A percentile compares a stretch with the other conserved stretches of the same genome.
Conservation (phyloP, 1,140 invertebrate species). For the Bombus superbus region DNA sequence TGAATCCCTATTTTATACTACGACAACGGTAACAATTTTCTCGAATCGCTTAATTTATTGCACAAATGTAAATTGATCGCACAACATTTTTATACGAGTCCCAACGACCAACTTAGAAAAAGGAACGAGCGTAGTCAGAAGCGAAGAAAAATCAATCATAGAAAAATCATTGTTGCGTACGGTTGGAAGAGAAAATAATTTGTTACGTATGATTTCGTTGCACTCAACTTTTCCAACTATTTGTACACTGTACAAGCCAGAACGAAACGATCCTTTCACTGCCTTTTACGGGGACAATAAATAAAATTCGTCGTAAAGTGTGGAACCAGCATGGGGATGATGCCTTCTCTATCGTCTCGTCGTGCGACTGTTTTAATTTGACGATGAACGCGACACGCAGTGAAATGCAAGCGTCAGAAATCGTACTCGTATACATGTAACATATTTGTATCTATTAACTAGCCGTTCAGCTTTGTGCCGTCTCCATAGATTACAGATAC, state of each 20-base stretch:
- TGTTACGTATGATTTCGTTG: not conserved
- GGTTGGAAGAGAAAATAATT: not conserved
- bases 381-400: not conserved
- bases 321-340: not conserved
- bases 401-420: slow-evolving; percentile 43
- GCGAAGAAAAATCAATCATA: too few relatives aligned
- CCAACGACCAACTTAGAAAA: not conserved
- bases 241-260: slow-evolving; percentile 8
- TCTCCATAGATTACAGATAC: slow-evolving; percentile 78
- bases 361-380: not conserved
- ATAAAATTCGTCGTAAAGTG: slow-evolving; percentile 11
- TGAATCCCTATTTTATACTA: not conserved
- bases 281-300: slow-evolving; percentile 62
- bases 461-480: slow-evolving; percentile 81
- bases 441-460: slow-evolving; percentile 78
- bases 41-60: not conserved
- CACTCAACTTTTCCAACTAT: not conserved
- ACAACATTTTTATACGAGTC: slow-evolving; percentile 32
- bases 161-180: not conserved
- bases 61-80: slow-evolving; percentile 53
- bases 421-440: slow-evolving; percentile 75
- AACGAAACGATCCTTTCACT: slow-evolving; percentile 14
- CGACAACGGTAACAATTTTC: not conserved
- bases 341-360: not conserved
- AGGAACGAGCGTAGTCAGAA: not conserved